These are phyloP conservation scores for Notothenia rossii DNA, from an alignment of 2,113 vertebrate genomes.

Conservation along the genomic window DNA sequence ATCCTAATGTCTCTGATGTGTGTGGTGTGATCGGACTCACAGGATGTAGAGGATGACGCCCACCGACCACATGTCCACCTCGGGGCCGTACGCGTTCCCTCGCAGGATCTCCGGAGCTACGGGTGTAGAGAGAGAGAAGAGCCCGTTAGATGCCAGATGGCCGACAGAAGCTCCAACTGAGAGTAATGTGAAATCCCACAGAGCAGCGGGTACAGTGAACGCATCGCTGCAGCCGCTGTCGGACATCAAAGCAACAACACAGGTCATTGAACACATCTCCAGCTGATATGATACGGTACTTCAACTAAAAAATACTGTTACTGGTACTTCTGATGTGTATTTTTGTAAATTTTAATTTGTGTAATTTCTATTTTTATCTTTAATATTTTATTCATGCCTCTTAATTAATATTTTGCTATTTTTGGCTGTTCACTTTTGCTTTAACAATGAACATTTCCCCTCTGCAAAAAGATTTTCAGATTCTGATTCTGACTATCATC, in stretches of 20 bases:
- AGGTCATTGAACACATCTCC: constrained; percentile 17
- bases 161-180: constrained; percentile 30
- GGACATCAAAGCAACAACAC: not conserved
- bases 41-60: constrained; percentile 93
- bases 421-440: too few relatives aligned
- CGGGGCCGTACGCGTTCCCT: constrained; percentile 88
- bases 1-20: not conserved
- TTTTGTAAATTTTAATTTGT: too few relatives aligned
- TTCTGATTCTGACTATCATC: too few relatives aligned
- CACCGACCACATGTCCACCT: constrained; percentile 95
- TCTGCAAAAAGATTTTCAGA: too few relatives aligned
- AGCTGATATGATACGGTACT: not conserved
- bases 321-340: not conserved
- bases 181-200: constrained; percentile 46
- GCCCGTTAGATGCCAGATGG: constrained; percentile 57
- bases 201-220: constrained; percentile 42
- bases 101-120: constrained; percentile 91
- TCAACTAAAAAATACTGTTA: not conserved
- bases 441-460: too few relatives aligned
- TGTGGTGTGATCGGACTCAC: constrained; percentile 81
- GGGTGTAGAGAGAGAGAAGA: constrained; percentile 19
- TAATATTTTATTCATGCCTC: too few relatives aligned
- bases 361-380: too few relatives aligned
- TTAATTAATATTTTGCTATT: too few relatives aligned
- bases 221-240: constrained; percentile 23